Evolutionary conservation across 2,797 vertebrate genomes (phyloP).

Genomic region (Glossophaga mutica): DNA sequence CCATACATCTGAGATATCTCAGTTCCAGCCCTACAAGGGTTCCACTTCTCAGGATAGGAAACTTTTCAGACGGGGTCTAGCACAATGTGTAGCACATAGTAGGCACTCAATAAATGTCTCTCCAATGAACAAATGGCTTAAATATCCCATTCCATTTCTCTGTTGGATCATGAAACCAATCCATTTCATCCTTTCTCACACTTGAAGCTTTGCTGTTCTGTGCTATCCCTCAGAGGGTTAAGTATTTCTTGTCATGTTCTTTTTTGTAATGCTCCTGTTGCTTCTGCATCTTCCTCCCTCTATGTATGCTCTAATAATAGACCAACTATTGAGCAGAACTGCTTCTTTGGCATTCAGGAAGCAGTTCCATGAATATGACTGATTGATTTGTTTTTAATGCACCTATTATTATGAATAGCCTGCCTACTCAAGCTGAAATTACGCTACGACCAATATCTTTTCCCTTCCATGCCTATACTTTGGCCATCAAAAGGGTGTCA

Average conservation of each 20-base stretch:
- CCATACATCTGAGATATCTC: not conserved
- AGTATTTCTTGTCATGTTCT: conserved; percentile 41
- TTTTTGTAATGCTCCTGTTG: conserved; percentile 26
- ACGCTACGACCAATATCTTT: conserved; percentile 38
- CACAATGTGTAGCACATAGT: conserved; percentile 16
- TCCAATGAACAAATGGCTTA: not conserved
- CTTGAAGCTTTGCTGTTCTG: not conserved
- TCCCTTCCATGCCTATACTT: conserved; percentile 31
- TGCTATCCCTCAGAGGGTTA: conserved; percentile 19
- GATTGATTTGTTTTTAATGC: conserved; percentile 70
- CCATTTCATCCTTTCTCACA: not conserved
- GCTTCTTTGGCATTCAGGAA: conserved; percentile 67
- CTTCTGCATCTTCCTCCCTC: conserved; percentile 40
- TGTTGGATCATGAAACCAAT: not conserved
- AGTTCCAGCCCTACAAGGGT: not conserved
- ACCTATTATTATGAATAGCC: conserved; percentile 67
- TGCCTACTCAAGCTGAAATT: conserved; percentile 54
- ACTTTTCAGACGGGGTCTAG: not conserved
- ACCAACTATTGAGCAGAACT: conserved; percentile 54
- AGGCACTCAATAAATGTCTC: conserved; percentile 9
- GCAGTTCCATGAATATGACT: conserved; percentile 35
- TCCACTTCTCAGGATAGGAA: not conserved
- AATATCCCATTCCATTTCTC: not conserved
- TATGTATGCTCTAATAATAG: conserved; percentile 65
- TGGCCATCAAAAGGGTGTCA: conserved; percentile 47